Percentiles rank a stretch among this genome's conserved stretches.
Conservation (phyloP, 2,113 vertebrate species). For the Manacus vitellinus region DNA sequence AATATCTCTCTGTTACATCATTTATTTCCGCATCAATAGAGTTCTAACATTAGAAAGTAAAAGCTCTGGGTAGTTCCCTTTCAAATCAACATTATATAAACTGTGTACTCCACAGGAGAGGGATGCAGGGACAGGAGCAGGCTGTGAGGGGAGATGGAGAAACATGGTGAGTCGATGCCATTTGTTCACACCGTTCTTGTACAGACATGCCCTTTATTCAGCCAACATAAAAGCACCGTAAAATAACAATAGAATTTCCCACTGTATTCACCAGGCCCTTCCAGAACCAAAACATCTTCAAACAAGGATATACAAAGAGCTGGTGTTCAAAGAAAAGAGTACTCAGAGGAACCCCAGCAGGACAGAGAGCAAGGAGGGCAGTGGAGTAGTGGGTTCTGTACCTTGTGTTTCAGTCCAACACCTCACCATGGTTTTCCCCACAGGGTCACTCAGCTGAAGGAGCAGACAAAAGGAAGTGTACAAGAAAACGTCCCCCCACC, state of each 20-base stretch:
- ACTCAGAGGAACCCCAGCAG: neutral
- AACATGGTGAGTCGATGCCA: neutral
- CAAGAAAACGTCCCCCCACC: neutral
- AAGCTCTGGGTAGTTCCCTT: neutral
- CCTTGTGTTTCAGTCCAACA: accelerated
- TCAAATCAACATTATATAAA: neutral
- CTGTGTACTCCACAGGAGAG: neutral
- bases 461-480: neutral
- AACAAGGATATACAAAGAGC: neutral
- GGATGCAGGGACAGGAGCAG: neutral
- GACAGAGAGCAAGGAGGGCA: neutral
- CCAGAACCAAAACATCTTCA: neutral
- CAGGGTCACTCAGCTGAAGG: neutral
- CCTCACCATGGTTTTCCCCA: accelerated
- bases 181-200: neutral
- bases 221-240: neutral
- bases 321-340: neutral
- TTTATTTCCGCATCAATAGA: neutral
- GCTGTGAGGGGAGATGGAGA: neutral
- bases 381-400: accelerated
- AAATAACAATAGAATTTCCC: neutral
- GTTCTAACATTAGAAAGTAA: neutral
- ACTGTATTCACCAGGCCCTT: neutral
- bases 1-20: neutral
- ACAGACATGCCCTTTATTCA: neutral